Conservation (phyloP, 2,113 vertebrate genomes). For the Hemiscyllium ocellatum region DNA sequence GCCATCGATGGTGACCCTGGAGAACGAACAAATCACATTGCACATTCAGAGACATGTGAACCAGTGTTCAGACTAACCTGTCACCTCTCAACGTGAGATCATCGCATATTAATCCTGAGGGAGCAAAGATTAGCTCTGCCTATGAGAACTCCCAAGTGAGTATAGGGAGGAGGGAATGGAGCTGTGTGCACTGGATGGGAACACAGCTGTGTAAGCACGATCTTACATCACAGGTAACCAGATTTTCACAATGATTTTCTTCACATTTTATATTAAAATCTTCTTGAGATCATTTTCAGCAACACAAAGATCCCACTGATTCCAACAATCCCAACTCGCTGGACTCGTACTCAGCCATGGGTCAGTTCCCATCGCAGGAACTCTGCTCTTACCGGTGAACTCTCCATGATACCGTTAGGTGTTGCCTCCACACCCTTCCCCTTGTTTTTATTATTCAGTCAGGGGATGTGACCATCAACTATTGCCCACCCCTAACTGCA, state of each 20-base stretch:
- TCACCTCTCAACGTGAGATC: neutral
- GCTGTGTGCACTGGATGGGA: neutral
- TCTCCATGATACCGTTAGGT: no score
- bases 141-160: neutral
- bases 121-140: neutral
- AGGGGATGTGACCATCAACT: no score
- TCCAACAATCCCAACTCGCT: neutral
- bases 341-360: neutral
- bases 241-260: neutral
- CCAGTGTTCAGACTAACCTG: neutral
- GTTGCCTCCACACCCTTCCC: no score
- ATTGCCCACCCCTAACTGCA: no score
- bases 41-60: neutral
- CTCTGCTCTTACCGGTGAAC: no score
- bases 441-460: no score
- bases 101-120: neutral
- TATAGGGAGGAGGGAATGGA: neutral
- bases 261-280: neutral
- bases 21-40: neutral
- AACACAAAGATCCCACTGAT: neutral
- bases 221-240: neutral
- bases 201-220: neutral
- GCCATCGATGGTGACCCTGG: neutral
- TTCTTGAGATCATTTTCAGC: neutral
- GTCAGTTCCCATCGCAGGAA: no score